Percentiles rank a stretch among this genome's conserved stretches.
phyloP scores from a whole-genome alignment of 2,888 invertebrate species.

The Philereme vetulata region DNA sequence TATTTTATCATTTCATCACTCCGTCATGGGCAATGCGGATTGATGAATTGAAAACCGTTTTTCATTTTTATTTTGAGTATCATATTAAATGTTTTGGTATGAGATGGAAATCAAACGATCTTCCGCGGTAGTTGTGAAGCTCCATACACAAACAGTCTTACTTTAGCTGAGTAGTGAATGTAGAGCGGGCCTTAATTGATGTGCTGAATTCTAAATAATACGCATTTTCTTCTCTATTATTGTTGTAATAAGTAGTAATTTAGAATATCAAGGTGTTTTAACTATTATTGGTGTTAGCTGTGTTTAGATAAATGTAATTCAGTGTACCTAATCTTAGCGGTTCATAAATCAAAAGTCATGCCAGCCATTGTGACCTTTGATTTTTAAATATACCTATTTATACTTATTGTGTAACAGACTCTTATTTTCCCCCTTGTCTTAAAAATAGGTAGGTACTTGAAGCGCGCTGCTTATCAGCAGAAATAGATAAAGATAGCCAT shows the following conservation, averaged over 20 bases:
- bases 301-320: slow-evolving; percentile 14
- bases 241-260: slow-evolving; percentile 6
- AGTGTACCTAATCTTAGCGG: slow-evolving; percentile 37
- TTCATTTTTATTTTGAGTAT: slow-evolving; percentile 1
- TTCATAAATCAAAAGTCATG: slow-evolving; percentile 73
- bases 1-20: slow-evolving; percentile 71
- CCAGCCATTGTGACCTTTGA: slow-evolving; percentile 82
- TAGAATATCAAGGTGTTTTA: slow-evolving; percentile 15
- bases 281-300: slow-evolving; percentile 26
- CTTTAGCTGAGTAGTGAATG: slow-evolving; percentile 10
- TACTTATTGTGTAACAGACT: slow-evolving; percentile 47
- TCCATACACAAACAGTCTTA: slow-evolving; percentile 48
- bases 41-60: slow-evolving; percentile 64
- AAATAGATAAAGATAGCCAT: no score
- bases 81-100: slow-evolving; percentile 20
- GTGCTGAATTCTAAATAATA: slow-evolving; percentile 10
- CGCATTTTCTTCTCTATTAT: slow-evolving; percentile 7
- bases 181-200: slow-evolving; percentile 6
- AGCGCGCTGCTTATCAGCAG: not conserved
- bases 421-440: slow-evolving; percentile 43
- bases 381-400: slow-evolving; percentile 75
- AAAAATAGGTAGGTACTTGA: not conserved
- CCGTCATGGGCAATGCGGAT: slow-evolving; percentile 81
- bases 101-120: slow-evolving; percentile 41
- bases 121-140: slow-evolving; percentile 42